A percentile compares a stretch with the other conserved stretches of the same genome.
These are phyloP conservation scores for Megastigmus dorsalis DNA, from an alignment of 2,888 invertebrate genomes.

Conservation along the genomic window DNA sequence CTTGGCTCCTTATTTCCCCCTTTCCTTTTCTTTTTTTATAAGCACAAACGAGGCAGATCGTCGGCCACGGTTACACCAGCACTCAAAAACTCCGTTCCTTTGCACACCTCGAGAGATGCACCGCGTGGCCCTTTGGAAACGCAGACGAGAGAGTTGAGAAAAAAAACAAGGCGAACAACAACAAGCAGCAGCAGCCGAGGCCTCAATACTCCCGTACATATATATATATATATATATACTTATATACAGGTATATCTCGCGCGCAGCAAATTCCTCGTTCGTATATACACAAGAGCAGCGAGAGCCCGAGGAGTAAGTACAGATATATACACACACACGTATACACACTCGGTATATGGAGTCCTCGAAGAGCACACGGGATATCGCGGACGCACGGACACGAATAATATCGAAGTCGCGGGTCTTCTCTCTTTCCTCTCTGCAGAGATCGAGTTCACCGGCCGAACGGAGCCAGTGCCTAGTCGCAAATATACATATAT, in stretches of 20 bases:
- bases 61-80: neutral
- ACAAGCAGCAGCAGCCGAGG: neutral
- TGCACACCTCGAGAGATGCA: neutral
- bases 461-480: too few relatives aligned
- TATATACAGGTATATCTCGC: neutral
- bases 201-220: too few relatives aligned
- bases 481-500: too few relatives aligned
- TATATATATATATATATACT: too few relatives aligned
- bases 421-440: too few relatives aligned
- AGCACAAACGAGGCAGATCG: conserved; percentile 42
- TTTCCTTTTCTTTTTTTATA: too few relatives aligned
- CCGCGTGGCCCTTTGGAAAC: neutral
- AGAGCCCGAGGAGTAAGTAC: neutral
- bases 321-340: conserved; percentile 21
- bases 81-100: neutral
- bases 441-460: too few relatives aligned
- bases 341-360: neutral
- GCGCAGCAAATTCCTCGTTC: conserved; percentile 22
- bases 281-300: too few relatives aligned
- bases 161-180: neutral
- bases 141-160: neutral
- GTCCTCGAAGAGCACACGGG: conserved; percentile 10
- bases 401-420: too few relatives aligned
- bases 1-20: too few relatives aligned
- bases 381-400: neutral